These are phyloP conservation scores for Camponotus vicinus DNA, from an alignment of 1,140 invertebrate species.

Conservation along the genomic window DNA sequence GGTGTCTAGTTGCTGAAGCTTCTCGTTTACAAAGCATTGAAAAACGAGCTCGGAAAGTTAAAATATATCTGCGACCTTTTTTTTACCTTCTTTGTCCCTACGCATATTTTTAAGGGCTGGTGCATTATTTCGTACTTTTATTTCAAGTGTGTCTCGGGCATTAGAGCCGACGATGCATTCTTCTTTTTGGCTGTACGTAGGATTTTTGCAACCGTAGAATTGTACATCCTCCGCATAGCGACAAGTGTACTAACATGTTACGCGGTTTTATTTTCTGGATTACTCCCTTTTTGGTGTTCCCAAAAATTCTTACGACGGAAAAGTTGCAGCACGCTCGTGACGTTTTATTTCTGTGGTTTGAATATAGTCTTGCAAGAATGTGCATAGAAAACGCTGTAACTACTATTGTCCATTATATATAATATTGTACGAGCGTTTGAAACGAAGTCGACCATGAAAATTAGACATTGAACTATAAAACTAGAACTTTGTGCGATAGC, in stretches of 20 bases:
- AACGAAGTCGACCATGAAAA: neutral
- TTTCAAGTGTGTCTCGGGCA: conserved; percentile 31
- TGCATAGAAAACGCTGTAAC: neutral
- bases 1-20: conserved; percentile 12
- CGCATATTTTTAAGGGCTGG: conserved; percentile 61
- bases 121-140: conserved; percentile 57
- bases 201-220: conserved; percentile 49
- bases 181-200: conserved; percentile 41
- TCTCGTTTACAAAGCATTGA: conserved; percentile 17
- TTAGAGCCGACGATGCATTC: neutral
- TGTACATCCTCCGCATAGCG: conserved; percentile 5
- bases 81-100: neutral
- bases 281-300: conserved; percentile 13
- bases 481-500: neutral
- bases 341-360: conserved; percentile 34
- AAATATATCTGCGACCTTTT: conserved; percentile 24
- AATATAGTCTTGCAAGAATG: neutral
- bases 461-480: conserved; percentile 3
- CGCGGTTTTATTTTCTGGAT: conserved; percentile 42
- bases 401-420: conserved; percentile 7
- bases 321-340: conserved; percentile 23
- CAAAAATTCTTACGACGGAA: conserved; percentile 36
- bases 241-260: conserved; percentile 47
- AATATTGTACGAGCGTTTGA: conserved; percentile 3
- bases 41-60: conserved; percentile 35